Conservation (phyloP, 2,797 vertebrate species). For the Gobio occitaniae region DNA sequence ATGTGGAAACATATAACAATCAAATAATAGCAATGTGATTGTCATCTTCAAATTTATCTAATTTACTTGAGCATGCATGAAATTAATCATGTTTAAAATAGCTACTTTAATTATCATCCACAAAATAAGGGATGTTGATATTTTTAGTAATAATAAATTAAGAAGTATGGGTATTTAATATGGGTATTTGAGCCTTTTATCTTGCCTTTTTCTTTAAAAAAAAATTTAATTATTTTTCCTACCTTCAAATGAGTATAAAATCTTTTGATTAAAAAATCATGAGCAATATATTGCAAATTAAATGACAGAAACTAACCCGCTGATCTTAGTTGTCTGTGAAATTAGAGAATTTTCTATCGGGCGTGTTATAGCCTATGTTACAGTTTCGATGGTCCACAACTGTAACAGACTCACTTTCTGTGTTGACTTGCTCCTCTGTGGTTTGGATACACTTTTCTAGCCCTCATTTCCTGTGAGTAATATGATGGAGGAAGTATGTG, state of each 20-base stretch:
- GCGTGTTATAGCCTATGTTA: too few species aligned
- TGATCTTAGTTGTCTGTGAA: not conserved
- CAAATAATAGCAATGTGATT: not conserved
- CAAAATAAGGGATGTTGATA: not conserved
- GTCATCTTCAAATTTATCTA: not conserved
- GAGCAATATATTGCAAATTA: not conserved
- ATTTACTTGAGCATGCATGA: not conserved
- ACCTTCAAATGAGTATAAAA: not conserved
- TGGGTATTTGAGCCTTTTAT: not conserved
- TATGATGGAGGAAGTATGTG: constrained; percentile 59
- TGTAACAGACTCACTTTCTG: not conserved
- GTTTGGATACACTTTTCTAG: not conserved
- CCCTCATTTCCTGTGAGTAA: constrained; percentile 33
- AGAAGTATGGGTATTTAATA: not conserved
- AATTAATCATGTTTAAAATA: not conserved
- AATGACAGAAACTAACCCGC: not conserved
- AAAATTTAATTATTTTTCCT: not conserved
- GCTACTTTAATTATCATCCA: not conserved
- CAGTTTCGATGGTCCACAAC: not conserved
- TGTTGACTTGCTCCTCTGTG: not conserved
- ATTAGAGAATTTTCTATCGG: not conserved
- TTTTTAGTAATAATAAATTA: not conserved
- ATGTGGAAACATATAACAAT: not conserved
- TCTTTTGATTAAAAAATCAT: not conserved
- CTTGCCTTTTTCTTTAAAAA: not conserved